Evolutionary conservation across 2,797 vertebrate genomes (phyloP), one percentile per base, ranked within the genome.

Genomic region (Lepus oiostolus): DNA sequence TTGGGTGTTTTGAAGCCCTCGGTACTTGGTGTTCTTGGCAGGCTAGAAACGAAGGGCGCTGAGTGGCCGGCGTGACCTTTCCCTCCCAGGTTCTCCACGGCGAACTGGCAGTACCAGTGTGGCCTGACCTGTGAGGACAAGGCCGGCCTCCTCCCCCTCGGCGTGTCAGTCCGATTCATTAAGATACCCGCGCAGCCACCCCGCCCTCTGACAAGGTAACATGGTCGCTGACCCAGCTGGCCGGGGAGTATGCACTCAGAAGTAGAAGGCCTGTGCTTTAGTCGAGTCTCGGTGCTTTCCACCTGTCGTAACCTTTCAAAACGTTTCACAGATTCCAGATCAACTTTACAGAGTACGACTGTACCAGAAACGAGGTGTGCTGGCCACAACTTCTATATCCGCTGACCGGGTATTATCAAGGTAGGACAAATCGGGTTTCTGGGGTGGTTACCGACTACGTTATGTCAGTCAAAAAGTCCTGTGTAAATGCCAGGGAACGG

Each of bases 331-430:
- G 99, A 88, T 99, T 99, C 98, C 99, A 99, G 97, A 98, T 99
- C 62, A 99, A 99, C 97, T 99, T 99, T 70, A 99, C 99, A 5
- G 99, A 99, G 94, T 99, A 99, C 32, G 99, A 99, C 98, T 99
- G 99, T 96, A 97, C 98, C 96, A 98, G 97, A 88, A 99, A 99
- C 52, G 99, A 99, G 1, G 98, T 99, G 70, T 99, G 99, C 92
- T 99, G 99, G 99, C 99, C 99, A 4, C 98, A 99, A 13, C 99
- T 99, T 0, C 98, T 98, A 0, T 99, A 99, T 83, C 99, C 99
- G 0, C 7, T 99, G 93, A 99, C 99, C 28, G 98, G 75, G 54
- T 98, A 99, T 98, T 99, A 99, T 94, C 99, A 98, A 98, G 99
- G 99, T 99, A 97, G 91, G 82, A 52, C 54, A 21, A 47, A 30